These are phyloP conservation scores for Anguilla marmorata DNA, from an alignment of 2,797 vertebrate species.

Conservation along the genomic window DNA sequence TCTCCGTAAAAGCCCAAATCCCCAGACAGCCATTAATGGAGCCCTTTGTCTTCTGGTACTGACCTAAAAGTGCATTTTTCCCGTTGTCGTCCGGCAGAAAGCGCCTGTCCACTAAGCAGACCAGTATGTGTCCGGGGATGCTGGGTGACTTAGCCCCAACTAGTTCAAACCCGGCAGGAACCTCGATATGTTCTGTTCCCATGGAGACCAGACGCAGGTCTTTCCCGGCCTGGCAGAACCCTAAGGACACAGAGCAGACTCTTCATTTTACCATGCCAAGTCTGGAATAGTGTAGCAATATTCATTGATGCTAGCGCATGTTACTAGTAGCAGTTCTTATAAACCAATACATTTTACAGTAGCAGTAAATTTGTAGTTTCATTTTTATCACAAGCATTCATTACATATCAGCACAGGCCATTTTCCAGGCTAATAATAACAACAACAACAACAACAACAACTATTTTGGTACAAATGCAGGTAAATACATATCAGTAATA, in stretches of 20 bases:
- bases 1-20: background rate
- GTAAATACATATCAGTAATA: background rate
- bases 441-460: background rate
- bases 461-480: background rate
- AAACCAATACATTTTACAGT: background rate
- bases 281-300: background rate
- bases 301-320: background rate
- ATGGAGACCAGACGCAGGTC: slow-evolving; percentile 93
- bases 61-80: slow-evolving; percentile 99
- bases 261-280: background rate
- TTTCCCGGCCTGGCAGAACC: slow-evolving; percentile 98
- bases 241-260: slow-evolving; percentile 60
- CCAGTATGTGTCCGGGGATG: slow-evolving; percentile 91
- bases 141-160: slow-evolving; percentile 95
- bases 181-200: slow-evolving; percentile 87
- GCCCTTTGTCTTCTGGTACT: slow-evolving; percentile 51
- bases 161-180: slow-evolving; percentile 90
- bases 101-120: slow-evolving; percentile 93
- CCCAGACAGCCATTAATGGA: background rate
- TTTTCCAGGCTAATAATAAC: background rate
- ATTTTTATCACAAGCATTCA: background rate
- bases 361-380: background rate
- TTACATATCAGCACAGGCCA: background rate
- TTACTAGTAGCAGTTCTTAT: background rate
- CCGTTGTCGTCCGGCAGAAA: slow-evolving; percentile 97